Conservation (phyloP, 2,888 invertebrate species). For the Eupithecia dodoneata region DNA sequence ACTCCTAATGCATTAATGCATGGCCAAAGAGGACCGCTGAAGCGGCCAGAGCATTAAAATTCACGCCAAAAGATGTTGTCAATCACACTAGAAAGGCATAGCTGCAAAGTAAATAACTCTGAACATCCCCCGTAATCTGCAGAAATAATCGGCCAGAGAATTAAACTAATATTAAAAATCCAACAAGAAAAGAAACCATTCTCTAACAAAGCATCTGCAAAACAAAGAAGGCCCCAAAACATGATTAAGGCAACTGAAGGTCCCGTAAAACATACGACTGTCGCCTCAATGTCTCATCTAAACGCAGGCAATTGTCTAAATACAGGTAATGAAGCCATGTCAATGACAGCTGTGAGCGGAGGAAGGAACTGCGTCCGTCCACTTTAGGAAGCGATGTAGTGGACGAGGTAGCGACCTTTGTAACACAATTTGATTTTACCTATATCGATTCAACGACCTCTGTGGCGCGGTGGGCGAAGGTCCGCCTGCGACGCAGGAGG, state of each 20-base stretch:
- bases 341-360: slow-evolving; percentile 48
- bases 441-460: background rate
- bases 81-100: background rate
- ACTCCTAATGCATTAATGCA: background rate
- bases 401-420: background rate
- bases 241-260: background rate
- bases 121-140: background rate
- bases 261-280: slow-evolving; percentile 7
- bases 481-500: no score
- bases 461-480: no score
- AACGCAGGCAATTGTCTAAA: slow-evolving; percentile 33
- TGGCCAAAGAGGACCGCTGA: background rate
- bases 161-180: background rate
- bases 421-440: background rate
- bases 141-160: background rate
- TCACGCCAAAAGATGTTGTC: background rate
- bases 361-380: slow-evolving; percentile 49
- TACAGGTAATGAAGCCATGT: slow-evolving; percentile 42
- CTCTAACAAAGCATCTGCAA: background rate
- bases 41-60: background rate
- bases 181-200: background rate
- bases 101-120: background rate
- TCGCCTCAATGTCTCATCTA: slow-evolving; percentile 19
- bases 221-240: background rate
- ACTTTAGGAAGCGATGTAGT: slow-evolving; percentile 8